phyloP scores from a whole-genome alignment of 2,888 invertebrate species.

The Idaea aversata region DNA sequence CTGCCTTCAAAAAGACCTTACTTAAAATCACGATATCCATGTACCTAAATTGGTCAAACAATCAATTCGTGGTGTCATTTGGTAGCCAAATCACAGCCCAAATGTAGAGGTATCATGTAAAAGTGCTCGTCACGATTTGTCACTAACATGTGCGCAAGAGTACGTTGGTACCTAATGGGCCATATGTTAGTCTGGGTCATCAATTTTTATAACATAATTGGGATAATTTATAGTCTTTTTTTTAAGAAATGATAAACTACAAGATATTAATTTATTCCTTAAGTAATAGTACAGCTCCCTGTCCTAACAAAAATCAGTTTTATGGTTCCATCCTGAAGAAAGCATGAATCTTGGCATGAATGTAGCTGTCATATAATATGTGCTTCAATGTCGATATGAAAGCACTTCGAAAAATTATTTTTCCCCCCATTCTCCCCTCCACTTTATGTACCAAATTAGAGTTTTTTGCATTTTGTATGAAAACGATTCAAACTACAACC shows the following conservation, averaged over 20 bases:
- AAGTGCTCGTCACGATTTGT: constrained; percentile 14
- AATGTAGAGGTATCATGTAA: constrained; percentile 13
- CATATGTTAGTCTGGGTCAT: not conserved
- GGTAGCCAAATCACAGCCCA: constrained; percentile 14
- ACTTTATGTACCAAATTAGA: too few relatives aligned
- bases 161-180: constrained; percentile 5
- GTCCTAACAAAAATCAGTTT: too few relatives aligned
- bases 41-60: not conserved
- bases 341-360: too few relatives aligned
- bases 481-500: too few relatives aligned
- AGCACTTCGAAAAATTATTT: too few relatives aligned
- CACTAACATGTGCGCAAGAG: constrained; percentile 13
- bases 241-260: not conserved
- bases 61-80: constrained; percentile 2
- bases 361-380: too few relatives aligned
- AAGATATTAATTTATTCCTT: not conserved
- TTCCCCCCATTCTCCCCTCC: too few relatives aligned
- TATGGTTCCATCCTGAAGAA: too few relatives aligned
- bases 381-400: too few relatives aligned
- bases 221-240: not conserved
- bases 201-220: constrained; percentile 2
- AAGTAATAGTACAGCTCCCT: too few relatives aligned
- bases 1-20: not conserved
- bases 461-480: too few relatives aligned
- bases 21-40: not conserved